Conservation (phyloP, 2,113 vertebrate species). For the Mugil cephalus region DNA sequence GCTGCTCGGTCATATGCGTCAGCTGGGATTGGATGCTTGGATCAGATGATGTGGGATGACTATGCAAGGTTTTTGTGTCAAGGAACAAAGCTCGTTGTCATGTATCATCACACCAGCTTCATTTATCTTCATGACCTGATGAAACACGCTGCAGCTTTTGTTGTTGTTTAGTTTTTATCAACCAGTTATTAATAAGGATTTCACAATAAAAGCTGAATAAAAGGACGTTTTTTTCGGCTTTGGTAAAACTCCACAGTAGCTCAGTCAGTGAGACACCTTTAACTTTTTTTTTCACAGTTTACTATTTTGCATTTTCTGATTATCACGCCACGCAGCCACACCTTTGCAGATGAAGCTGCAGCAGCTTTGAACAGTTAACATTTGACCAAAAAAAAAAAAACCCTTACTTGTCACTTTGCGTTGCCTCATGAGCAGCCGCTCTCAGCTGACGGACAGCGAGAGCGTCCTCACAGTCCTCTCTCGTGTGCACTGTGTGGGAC, state of each 20-base stretch:
- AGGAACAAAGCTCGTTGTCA: neutral
- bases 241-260: too few relatives aligned
- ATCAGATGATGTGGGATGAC: conserved; percentile 18
- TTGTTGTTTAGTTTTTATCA: neutral
- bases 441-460: conserved; percentile 30
- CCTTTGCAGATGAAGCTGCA: neutral
- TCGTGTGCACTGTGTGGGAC: conserved; percentile 46
- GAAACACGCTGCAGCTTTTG: neutral
- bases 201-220: conserved; percentile 16
- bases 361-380: too few relatives aligned
- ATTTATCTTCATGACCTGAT: neutral
- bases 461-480: conserved; percentile 13
- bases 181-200: neutral
- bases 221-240: too few relatives aligned
- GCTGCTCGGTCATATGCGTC: conserved; percentile 9
- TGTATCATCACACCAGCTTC: neutral
- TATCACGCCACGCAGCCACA: conserved; percentile 2
- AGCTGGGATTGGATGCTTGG: conserved; percentile 17
- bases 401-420: neutral
- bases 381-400: conserved; percentile 1
- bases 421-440: conserved; percentile 17
- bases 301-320: conserved; percentile 8
- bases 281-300: conserved; percentile 14
- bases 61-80: conserved; percentile 6
- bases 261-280: too few relatives aligned